A percentile compares a stretch with the other conserved stretches of the same genome.
Evolutionary conservation across 2,113 vertebrate species (phyloP).

Genomic region (Catharus minimus): DNA sequence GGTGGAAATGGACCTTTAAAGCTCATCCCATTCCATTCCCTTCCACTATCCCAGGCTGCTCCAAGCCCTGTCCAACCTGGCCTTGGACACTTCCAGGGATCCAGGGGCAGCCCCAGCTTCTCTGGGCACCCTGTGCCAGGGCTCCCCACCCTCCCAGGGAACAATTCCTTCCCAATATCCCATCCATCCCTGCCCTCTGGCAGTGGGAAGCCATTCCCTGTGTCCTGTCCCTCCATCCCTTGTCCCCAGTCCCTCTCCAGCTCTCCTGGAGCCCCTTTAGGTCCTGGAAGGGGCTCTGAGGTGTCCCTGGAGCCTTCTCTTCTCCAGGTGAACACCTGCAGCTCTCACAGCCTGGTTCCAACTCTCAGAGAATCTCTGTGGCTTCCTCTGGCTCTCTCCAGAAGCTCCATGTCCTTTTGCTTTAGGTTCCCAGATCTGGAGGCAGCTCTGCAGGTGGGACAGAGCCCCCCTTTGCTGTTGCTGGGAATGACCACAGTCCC

Average conservation of each 20-base stretch:
- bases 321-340: not conserved
- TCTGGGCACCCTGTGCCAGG: not conserved
- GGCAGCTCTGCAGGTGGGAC: not conserved
- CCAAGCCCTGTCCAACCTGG: fast-evolving
- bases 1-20: not conserved
- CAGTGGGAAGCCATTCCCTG: not conserved
- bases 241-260: not conserved
- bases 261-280: not conserved
- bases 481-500: not conserved
- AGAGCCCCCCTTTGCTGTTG: not conserved
- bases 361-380: fast-evolving
- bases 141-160: not conserved
- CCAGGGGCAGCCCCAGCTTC: not conserved
- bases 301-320: not conserved
- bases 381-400: not conserved
- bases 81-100: not conserved
- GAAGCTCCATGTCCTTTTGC: not conserved
- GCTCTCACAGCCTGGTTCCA: not conserved
- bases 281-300: not conserved
- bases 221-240: not conserved
- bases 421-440: not conserved
- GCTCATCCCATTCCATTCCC: not conserved
- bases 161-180: not conserved
- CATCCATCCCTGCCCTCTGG: not conserved
- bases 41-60: fast-evolving